phyloP scores from a whole-genome alignment of 2,797 vertebrate species.

The Morus bassanus region DNA sequence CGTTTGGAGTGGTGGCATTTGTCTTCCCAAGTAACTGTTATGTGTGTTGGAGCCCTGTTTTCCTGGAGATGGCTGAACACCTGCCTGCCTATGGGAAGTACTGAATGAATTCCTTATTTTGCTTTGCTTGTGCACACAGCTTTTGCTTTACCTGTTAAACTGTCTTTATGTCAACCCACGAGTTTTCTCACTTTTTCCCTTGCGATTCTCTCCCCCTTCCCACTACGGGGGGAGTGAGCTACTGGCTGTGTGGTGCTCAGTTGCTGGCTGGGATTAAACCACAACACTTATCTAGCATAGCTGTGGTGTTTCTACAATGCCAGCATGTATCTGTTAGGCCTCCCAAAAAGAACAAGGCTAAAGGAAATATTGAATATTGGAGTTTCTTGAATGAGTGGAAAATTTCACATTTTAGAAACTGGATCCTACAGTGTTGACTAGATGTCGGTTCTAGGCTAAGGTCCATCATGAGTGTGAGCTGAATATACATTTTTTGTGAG shows the following conservation, averaged over 20 bases:
- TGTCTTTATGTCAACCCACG: too few relatives aligned
- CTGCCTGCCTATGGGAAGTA: too few relatives aligned
- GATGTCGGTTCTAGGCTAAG: neutral
- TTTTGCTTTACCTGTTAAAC: too few relatives aligned
- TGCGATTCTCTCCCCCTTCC: too few relatives aligned
- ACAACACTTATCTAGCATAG: neutral
- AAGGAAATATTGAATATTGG: neutral
- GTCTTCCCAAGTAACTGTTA: too few relatives aligned
- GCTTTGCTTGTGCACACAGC: too few relatives aligned
- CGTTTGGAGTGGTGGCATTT: too few relatives aligned
- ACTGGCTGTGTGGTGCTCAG: neutral
- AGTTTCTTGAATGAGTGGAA: neutral
- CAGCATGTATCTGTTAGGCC: neutral
- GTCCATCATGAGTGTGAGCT: rapidly evolving
- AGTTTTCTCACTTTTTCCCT: too few relatives aligned
- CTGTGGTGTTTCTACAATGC: neutral
- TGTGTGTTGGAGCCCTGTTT: too few relatives aligned
- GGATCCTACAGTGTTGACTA: neutral
- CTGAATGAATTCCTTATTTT: too few relatives aligned
- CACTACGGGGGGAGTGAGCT: too few relatives aligned
- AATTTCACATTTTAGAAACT: neutral
- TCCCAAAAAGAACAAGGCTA: neutral
- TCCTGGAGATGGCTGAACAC: too few relatives aligned
- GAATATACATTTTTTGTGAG: neutral
- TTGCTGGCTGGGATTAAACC: neutral